Percentiles rank a stretch among this genome's conserved stretches.
Conservation (phyloP, 2,113 vertebrate genomes). For the Anser cygnoides region DNA sequence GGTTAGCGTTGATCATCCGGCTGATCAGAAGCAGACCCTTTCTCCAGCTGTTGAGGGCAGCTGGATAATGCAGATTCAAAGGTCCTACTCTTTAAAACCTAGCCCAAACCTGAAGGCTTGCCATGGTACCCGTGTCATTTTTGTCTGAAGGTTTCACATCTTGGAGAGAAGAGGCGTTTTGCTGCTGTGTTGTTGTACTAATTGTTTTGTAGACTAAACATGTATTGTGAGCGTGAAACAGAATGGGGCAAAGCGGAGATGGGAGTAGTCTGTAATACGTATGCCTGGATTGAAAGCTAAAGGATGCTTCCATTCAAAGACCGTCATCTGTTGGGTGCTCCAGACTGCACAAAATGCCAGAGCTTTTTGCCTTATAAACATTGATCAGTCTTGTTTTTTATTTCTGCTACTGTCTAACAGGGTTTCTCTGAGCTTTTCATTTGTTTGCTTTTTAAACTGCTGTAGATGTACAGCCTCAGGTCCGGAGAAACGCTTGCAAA, state of each 20-base stretch:
- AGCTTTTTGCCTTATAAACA: background rate
- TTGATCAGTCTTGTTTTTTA: background rate
- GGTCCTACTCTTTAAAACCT: background rate
- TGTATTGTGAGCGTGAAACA: background rate
- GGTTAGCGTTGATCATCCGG: background rate
- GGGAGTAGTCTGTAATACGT: background rate
- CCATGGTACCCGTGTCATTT: background rate
- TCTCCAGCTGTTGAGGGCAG: background rate
- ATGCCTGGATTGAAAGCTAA: background rate
- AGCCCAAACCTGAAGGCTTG: background rate
- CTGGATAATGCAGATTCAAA: background rate
- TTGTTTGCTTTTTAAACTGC: background rate
- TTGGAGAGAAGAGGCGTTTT: background rate
- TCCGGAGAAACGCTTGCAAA: background rate
- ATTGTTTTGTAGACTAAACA: background rate
- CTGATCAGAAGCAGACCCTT: background rate
- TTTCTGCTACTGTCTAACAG: background rate
- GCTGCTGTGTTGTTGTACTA: background rate
- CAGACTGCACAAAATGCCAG: background rate
- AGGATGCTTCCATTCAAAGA: background rate
- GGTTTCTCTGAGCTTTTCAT: background rate
- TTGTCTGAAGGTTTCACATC: no score
- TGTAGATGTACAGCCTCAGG: no score
- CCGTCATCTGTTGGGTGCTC: background rate
- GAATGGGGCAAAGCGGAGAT: background rate